phyloP scores from a whole-genome alignment of 2,113 vertebrate species.

The Cyprinus carpio region DNA sequence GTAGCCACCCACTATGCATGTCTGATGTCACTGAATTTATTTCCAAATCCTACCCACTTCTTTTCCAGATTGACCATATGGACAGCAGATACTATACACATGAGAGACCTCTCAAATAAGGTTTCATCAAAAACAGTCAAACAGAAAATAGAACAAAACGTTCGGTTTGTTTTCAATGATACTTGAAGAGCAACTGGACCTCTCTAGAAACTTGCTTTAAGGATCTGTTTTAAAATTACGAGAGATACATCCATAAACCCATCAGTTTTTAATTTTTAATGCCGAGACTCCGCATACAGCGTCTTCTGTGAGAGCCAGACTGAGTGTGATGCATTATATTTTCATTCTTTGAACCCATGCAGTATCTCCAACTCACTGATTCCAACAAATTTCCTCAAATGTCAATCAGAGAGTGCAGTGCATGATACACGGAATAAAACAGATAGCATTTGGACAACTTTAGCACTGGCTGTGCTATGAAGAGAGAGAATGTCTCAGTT shows the following conservation, averaged over 20 bases:
- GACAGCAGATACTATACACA: background rate
- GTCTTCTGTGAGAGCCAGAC: background rate
- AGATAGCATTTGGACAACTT: background rate
- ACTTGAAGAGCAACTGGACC: background rate
- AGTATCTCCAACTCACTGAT: slow-evolving; percentile 1
- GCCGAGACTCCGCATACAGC: background rate
- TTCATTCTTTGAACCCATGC: background rate
- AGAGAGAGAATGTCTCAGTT: background rate
- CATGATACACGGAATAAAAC: background rate
- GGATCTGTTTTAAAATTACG: background rate
- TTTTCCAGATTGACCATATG: slow-evolving; percentile 3
- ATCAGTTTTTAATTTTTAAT: background rate
- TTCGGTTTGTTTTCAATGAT: background rate
- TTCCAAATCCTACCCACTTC: background rate
- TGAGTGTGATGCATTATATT: background rate
- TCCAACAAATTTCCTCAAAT: background rate
- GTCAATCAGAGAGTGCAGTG: background rate
- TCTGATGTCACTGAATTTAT: background rate
- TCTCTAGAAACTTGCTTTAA: background rate
- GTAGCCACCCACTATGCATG: background rate
- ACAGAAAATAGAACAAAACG: background rate
- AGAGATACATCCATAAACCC: background rate
- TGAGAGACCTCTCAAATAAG: background rate
- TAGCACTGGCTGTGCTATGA: background rate
- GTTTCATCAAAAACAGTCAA: background rate